Conservation (phyloP, 2,888 invertebrate species). For the Chirona hameri region DNA sequence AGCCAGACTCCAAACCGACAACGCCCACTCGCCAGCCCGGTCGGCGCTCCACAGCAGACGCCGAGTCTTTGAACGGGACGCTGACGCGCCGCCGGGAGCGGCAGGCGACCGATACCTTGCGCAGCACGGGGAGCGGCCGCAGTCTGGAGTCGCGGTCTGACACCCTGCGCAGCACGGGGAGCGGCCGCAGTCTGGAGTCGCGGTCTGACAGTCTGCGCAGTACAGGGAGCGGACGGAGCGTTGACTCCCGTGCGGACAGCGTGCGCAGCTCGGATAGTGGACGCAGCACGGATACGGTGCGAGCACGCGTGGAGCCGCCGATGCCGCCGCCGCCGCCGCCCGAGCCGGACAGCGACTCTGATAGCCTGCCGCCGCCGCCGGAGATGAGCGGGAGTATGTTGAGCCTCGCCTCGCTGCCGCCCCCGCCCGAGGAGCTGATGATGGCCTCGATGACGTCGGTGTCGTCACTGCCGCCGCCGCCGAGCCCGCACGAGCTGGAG, state of each 20-base stretch:
- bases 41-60: constrained; percentile 36
- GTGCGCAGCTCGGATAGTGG: neutral
- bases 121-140: constrained; percentile 32
- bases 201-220: constrained; percentile 31
- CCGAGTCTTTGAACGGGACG: constrained; percentile 38
- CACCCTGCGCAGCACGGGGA: constrained; percentile 34
- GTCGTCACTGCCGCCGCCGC: constrained; percentile 38
- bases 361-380: constrained; percentile 37
- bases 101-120: constrained; percentile 34
- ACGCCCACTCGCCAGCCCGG: constrained; percentile 32
- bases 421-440: constrained; percentile 39
- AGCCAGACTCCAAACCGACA: constrained; percentile 36
- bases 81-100: constrained; percentile 37
- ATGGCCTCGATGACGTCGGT: constrained; percentile 38
- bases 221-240: neutral
- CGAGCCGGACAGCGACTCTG: constrained; percentile 37
- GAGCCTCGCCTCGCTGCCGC: constrained; percentile 38
- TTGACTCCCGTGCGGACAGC: constrained; percentile 1
- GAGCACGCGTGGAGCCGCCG: constrained; percentile 43
- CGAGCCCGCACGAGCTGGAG: constrained; percentile 29
- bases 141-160: constrained; percentile 30
- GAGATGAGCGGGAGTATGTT: constrained; percentile 37
- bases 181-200: constrained; percentile 29
- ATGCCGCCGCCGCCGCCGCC: constrained; percentile 46
- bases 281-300: neutral